Percentiles rank a stretch among this genome's conserved stretches.
Conservation (phyloP, 1,140 invertebrate species). For the Drosophila takahashii region DNA sequence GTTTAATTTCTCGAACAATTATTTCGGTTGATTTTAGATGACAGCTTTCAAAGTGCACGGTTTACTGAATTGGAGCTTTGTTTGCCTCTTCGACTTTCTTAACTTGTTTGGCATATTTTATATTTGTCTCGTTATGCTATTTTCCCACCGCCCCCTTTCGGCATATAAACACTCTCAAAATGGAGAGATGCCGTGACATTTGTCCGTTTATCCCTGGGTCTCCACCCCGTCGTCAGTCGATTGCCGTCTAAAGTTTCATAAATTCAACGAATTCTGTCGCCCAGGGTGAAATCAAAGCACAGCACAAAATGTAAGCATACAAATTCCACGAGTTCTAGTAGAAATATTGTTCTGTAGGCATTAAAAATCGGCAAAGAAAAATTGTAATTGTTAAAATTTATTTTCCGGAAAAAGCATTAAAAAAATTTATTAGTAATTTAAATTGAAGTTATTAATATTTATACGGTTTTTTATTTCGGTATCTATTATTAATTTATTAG, state of each 20-base stretch:
- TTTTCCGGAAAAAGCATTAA: no score
- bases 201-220: conserved; percentile 43
- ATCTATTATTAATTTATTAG: no score
- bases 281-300: conserved; percentile 15
- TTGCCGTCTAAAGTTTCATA: conserved; percentile 74
- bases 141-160: not conserved
- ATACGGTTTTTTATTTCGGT: no score
- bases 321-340: conserved; percentile 43
- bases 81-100: conserved; percentile 21
- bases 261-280: conserved; percentile 77
- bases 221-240: conserved; percentile 36
- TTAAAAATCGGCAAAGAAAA: no score
- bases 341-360: conserved; percentile 9
- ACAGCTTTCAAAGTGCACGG: conserved; percentile 1
- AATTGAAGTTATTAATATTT: no score
- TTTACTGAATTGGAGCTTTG: conserved; percentile 1
- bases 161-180: conserved; percentile 41
- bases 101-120: conserved; percentile 44
- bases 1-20: not conserved
- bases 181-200: conserved; percentile 51
- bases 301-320: conserved; percentile 5
- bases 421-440: no score
- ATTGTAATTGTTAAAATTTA: no score
- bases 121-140: conserved; percentile 1
- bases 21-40: conserved; percentile 2